Percentiles rank a stretch among this genome's conserved stretches.
phyloP scores from a whole-genome alignment of 1,140 invertebrate genomes.

The Antheraea pernyi region DNA sequence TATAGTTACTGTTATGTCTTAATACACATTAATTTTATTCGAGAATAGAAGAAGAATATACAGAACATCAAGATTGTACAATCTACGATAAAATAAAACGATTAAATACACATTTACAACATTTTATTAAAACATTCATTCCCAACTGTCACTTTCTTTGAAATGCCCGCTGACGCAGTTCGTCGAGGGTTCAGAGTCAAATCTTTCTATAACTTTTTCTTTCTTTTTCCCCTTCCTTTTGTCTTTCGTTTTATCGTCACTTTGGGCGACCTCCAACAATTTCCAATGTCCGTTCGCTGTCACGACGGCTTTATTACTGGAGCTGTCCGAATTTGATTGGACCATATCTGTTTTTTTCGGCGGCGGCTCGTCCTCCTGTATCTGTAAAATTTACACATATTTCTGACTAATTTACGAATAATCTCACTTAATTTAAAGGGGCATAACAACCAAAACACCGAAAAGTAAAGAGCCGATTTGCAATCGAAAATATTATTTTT shows the following conservation, averaged over 20 bases:
- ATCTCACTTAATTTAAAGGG: no score
- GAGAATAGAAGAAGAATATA: no score
- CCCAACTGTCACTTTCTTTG: constrained; percentile 68
- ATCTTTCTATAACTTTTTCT: constrained; percentile 40
- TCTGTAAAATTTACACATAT: constrained; percentile 22
- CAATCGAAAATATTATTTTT: no score
- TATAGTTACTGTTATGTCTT: no score
- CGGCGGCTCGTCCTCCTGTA: constrained; percentile 48
- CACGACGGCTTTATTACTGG: constrained; percentile 20
- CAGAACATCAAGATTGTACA: no score
- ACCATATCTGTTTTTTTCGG: constrained; percentile 43
- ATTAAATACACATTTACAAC: constrained; percentile 14
- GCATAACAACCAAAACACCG: background rate
- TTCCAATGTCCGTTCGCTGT: constrained; percentile 25
- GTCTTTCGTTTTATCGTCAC: constrained; percentile 19
- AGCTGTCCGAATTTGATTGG: constrained; percentile 21
- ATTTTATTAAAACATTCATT: constrained; percentile 46
- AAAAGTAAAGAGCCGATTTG: no score
- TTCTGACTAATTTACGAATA: background rate
- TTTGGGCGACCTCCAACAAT: background rate
- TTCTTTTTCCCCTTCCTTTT: constrained; percentile 30
- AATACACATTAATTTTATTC: no score
- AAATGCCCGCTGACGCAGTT: constrained; percentile 49
- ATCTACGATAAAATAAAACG: background rate
- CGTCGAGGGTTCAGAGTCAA: constrained; percentile 39